phyloP scores from a whole-genome alignment of 2,113 vertebrate species.

The Verasper variegatus region DNA sequence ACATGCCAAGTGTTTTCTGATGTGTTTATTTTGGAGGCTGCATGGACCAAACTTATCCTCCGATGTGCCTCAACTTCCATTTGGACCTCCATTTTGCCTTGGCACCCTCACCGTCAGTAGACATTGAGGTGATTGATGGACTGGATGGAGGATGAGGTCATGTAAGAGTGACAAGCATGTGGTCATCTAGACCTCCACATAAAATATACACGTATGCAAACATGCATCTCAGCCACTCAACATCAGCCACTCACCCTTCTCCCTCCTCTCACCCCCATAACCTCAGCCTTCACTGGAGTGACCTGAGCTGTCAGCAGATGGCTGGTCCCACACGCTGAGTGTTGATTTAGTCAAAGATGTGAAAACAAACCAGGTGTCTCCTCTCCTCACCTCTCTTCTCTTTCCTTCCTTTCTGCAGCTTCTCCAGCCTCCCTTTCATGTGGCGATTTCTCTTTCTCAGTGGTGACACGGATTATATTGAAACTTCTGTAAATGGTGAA shows the following conservation, averaged over 20 bases:
- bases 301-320: constrained; percentile 79
- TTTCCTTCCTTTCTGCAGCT: constrained; percentile 4
- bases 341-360: constrained; percentile 75
- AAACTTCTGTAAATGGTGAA: not conserved
- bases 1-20: constrained; percentile 42
- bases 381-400: constrained; percentile 14
- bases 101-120: not conserved
- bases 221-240: constrained; percentile 15
- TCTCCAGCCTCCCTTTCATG: not conserved
- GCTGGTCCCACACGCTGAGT: constrained; percentile 63
- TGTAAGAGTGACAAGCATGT: not conserved
- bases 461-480: not conserved
- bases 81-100: constrained; percentile 20
- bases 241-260: constrained; percentile 14
- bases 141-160: not conserved
- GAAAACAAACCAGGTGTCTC: constrained; percentile 72
- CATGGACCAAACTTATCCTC: constrained; percentile 16
- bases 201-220: not conserved
- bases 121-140: not conserved
- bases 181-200: not conserved
- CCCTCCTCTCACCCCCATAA: constrained; percentile 48
- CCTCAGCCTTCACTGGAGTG: constrained; percentile 63
- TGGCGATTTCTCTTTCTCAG: constrained; percentile 1
- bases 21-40: constrained; percentile 52
- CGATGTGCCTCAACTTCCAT: not conserved